Evolutionary conservation across 53 echinoderm and acorn worm genomes (phyloP).

Genomic region (Antedon mediterranea): DNA sequence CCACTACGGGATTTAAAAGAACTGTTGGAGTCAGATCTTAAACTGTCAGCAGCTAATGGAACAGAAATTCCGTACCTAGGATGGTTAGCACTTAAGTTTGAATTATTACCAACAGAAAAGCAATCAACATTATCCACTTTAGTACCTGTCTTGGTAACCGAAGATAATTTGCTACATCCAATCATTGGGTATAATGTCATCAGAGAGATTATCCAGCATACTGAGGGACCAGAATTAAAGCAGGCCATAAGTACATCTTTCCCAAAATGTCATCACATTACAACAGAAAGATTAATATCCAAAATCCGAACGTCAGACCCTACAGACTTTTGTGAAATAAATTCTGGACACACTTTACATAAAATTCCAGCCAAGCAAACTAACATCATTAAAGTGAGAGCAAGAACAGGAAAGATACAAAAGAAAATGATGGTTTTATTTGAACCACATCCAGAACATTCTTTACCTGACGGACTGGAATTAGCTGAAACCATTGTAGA

Average conservation of each 20-base stretch:
- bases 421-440: conserved; percentile 17
- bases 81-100: not conserved
- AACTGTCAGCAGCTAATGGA: too few species aligned
- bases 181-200: conserved; percentile 31
- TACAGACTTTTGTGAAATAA: conserved; percentile 2
- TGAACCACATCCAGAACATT: conserved; percentile 1
- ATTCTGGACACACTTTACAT: not conserved
- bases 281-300: conserved; percentile 1
- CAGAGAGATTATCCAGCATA: not conserved
- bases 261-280: not conserved
- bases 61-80: too few species aligned
- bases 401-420: not conserved
- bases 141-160: conserved; percentile 18
- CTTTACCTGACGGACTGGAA: conserved; percentile 7
- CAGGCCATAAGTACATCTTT: not conserved
- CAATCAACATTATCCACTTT: not conserved
- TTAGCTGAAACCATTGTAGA: conserved; percentile 4
- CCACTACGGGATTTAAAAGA: conserved; percentile 4
- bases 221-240: not conserved
- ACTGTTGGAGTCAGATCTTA: too few species aligned
- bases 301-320: not conserved
- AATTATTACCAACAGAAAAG: not conserved
- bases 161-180: conserved; percentile 7
- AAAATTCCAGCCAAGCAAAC: not conserved
- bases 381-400: not conserved